Conservation (phyloP, 2,888 invertebrate genomes). For the Argyresthia albistria region DNA sequence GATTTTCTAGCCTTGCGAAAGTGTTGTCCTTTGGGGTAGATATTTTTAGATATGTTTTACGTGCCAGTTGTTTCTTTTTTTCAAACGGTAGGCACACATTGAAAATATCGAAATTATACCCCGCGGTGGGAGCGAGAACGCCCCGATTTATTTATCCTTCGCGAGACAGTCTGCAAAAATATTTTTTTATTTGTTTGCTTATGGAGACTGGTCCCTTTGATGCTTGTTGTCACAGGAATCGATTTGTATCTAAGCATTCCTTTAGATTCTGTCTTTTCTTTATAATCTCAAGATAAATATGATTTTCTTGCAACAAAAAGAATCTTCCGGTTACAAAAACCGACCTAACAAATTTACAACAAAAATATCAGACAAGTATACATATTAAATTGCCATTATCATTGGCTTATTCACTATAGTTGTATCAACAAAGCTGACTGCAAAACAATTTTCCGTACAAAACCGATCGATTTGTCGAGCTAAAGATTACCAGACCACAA, state of each 20-base stretch:
- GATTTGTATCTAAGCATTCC: slow-evolving; percentile 3
- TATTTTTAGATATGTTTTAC: slow-evolving; percentile 50
- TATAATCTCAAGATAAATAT: neutral
- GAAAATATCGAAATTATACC: slow-evolving; percentile 52
- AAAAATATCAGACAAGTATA: neutral
- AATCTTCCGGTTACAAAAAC: too few relatives aligned
- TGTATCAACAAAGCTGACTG: too few relatives aligned
- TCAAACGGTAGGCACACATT: slow-evolving; percentile 13
- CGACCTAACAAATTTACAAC: too few relatives aligned
- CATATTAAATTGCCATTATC: too few relatives aligned
- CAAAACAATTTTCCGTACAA: neutral
- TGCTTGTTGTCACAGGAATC: slow-evolving; percentile 44
- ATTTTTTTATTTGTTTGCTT: slow-evolving; percentile 63
- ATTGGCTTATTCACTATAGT: too few relatives aligned
- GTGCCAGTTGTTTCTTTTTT: slow-evolving; percentile 63
- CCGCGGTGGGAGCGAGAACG: slow-evolving; percentile 46
- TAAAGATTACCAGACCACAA: slow-evolving; percentile 10
- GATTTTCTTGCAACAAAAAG: neutral
- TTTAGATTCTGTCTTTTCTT: neutral
- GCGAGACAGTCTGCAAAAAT: slow-evolving; percentile 51
- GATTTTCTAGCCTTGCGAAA: slow-evolving; percentile 68
- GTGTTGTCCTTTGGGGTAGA: slow-evolving; percentile 43
- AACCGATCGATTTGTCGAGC: slow-evolving; percentile 1
- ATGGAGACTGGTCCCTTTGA: slow-evolving; percentile 62
- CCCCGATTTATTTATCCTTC: slow-evolving; percentile 58